Evolutionary conservation across 2,797 vertebrate genomes (phyloP).

Genomic region (Melopsittacus undulatus): DNA sequence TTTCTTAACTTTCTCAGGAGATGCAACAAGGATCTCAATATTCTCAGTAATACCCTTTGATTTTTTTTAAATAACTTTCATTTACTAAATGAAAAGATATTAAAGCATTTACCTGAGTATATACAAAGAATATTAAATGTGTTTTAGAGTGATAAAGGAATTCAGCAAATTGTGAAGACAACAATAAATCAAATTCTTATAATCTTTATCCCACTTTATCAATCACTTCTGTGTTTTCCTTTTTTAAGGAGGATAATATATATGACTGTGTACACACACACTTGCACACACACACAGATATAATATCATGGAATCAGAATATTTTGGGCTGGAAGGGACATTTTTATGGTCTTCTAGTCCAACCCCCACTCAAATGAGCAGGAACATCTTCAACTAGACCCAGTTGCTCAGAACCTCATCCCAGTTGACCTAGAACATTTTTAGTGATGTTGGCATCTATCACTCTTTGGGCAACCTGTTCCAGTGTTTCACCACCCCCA

Average conservation of each 20-base stretch:
- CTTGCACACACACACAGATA: neutral
- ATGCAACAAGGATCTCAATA: neutral
- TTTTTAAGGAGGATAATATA: neutral
- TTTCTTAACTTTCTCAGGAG: neutral
- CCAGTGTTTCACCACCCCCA: neutral
- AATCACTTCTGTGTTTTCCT: neutral
- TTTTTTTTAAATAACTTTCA: neutral
- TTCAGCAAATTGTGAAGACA: neutral
- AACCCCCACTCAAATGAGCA: neutral
- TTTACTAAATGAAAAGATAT: neutral
- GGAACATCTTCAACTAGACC: neutral
- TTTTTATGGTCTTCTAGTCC: neutral
- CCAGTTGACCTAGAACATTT: neutral
- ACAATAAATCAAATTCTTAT: neutral
- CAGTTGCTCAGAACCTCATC: neutral
- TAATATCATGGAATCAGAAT: neutral
- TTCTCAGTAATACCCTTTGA: neutral
- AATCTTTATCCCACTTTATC: neutral
- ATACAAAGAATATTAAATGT: neutral
- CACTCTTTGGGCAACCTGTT: neutral
- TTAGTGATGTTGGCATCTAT: neutral
- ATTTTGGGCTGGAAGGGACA: neutral
- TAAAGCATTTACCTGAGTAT: neutral
- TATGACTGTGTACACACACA: neutral
- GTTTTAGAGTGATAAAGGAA: neutral